Evolutionary conservation across 37 sponge, comb jelly and placozoan species (phyloP).

Genomic region (Chondrosia reniformis): DNA sequence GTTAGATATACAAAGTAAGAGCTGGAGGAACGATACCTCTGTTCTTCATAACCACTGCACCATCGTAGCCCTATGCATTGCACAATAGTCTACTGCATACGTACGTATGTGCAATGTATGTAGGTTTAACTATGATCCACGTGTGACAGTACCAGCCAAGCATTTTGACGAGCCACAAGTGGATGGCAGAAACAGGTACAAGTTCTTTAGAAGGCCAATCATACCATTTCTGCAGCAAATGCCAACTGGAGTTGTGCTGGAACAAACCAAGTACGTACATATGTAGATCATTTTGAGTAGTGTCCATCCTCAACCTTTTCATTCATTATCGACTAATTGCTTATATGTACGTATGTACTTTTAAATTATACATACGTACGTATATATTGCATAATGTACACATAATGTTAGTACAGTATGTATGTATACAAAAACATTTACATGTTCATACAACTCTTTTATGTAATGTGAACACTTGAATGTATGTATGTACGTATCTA

Average conservation of each 20-base stretch:
- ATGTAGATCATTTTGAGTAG: too few species aligned
- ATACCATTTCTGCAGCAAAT: constrained; percentile 93
- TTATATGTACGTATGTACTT: too few species aligned
- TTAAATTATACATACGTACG: too few species aligned
- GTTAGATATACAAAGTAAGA: constrained; percentile 65
- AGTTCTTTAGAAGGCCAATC: constrained; percentile 86
- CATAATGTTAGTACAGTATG: too few species aligned
- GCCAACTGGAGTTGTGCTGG: constrained; percentile 85
- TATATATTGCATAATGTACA: too few species aligned
- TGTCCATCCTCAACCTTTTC: too few species aligned
- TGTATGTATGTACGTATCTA: not conserved
- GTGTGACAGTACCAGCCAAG: constrained; percentile 58
- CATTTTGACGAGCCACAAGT: constrained; percentile 44
- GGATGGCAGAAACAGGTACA: constrained; percentile 72
- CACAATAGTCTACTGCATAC: not conserved
- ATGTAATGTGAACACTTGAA: not conserved
- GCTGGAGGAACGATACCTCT: not conserved
- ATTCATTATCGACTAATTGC: too few species aligned
- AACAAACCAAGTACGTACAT: constrained; percentile 35
- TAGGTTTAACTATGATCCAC: constrained; percentile 87
- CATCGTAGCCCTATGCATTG: not conserved
- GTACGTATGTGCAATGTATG: not conserved
- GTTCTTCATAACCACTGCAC: not conserved
- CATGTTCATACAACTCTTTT: too few species aligned
- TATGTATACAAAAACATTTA: too few species aligned